Evolutionary conservation across 2,888 invertebrate species (phyloP), one percentile per base, ranked within the genome.

Genomic region (Tanytarsus gracilentus): DNA sequence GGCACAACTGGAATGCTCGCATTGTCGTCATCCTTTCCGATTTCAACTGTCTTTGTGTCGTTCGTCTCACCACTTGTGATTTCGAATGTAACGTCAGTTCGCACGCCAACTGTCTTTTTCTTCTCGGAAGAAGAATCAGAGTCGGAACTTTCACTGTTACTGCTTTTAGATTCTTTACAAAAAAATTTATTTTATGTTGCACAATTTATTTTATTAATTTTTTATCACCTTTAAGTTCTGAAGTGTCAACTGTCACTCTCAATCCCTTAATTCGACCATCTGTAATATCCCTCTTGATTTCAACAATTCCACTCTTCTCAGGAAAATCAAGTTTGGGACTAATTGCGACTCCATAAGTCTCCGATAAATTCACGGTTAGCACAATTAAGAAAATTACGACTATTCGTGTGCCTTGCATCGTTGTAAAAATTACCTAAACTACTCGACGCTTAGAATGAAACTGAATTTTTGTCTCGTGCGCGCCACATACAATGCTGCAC

Each of bases 61-160:
- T 63, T 64, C 48, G 63, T 61, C 18, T 68, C 71, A 21, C 72
- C 71, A 23, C 71, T 70, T 21, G 71, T 70, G 61, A 74, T 71
- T 63, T 74, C 74, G 62, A 74, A 74, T 62, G 75, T 74, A 61
- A 74, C 73, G 64, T 74, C 74, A 8, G 74, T 74, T 62, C 72
- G 72, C 63, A 74, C 73, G 56, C 74, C 74, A 62, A 74, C 71
- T 52, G 69, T 70, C 65, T 72, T 74, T 39, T 51, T 70, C 60
- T 71, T 73, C 51, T 70, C 66, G 56, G 61, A 48, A 62, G 63
- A 58, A 30, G 50, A 29, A 29, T 30, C 11, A 14, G 39, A 61
- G 8, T 26, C 18, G 9, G 61, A 61, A n/a, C 36, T 33, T 4
- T 62, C 62, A 23, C 50, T 61, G n/a, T 39, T 50, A 39, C 61